A percentile compares a stretch with the other conserved stretches of the same genome.
These are phyloP conservation scores for Phylloscopus whistleri DNA, from an alignment of 2,113 vertebrate genomes.

Conservation along the genomic window DNA sequence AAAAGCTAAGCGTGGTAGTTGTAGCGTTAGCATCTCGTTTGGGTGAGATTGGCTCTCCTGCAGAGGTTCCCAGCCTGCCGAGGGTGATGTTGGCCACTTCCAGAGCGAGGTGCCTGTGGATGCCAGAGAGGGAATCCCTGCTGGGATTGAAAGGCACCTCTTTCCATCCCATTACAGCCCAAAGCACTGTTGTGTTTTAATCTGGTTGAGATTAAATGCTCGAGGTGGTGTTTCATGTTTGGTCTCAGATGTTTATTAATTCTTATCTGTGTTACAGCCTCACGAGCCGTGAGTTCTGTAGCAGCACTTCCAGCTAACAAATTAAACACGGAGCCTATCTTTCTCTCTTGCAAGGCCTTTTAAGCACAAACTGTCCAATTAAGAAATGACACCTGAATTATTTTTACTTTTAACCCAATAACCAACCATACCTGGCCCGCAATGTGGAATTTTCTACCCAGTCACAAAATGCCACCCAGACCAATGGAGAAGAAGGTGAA, in stretches of 20 bases:
- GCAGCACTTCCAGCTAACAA: neutral
- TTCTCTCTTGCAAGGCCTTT: too few relatives aligned
- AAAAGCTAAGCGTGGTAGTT: neutral
- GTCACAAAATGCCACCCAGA: too few relatives aligned
- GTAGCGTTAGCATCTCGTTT: neutral
- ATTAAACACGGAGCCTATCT: neutral
- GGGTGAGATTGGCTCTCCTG: neutral
- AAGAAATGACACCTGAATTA: too few relatives aligned
- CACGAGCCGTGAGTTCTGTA: neutral
- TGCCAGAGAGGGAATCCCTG: neutral
- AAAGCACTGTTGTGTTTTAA: neutral
- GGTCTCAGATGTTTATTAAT: neutral
- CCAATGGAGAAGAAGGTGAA: too few relatives aligned
- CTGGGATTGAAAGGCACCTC: neutral
- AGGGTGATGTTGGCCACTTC: neutral
- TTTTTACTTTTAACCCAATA: too few relatives aligned
- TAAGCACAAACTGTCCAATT: too few relatives aligned
- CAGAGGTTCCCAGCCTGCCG: neutral
- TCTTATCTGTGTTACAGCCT: neutral
- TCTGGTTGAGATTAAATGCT: neutral
- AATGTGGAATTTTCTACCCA: too few relatives aligned
- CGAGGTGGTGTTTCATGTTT: neutral
- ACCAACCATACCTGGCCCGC: too few relatives aligned
- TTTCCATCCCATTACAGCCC: neutral
- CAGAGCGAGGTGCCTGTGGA: neutral